Conservation (phyloP, 2,797 vertebrate genomes). For the Poeciliopsis presidionis region DNA sequence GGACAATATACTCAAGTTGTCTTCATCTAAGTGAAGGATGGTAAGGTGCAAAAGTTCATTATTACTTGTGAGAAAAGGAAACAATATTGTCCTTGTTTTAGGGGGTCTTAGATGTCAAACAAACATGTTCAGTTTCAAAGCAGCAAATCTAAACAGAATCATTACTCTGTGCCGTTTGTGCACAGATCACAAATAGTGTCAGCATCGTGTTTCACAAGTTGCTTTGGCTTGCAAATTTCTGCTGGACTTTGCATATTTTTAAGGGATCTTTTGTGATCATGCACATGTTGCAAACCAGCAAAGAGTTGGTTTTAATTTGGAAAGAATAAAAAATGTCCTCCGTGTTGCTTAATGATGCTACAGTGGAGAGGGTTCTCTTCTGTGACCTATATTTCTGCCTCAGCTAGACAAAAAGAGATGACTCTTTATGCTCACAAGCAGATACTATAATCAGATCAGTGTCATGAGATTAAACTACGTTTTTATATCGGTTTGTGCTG, state of each 20-base stretch:
- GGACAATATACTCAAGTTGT: not conserved
- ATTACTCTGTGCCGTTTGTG: not conserved
- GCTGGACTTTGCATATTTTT: slow-evolving; percentile 15
- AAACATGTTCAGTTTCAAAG: not conserved
- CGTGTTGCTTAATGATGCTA: not conserved
- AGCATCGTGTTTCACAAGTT: slow-evolving; percentile 4
- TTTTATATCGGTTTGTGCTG: not conserved
- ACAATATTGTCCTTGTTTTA: not conserved
- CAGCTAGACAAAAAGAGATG: not conserved
- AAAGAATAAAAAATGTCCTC: not conserved
- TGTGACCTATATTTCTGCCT: not conserved
- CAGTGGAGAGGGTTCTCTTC: not conserved
- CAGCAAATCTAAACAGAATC: not conserved
- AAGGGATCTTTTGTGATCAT: slow-evolving; percentile 9
- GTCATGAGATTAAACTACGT: not conserved
- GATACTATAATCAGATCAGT: not conserved
- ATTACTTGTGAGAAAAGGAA: not conserved
- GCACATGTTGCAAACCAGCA: not conserved
- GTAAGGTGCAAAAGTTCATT: not conserved
- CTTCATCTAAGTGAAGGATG: not conserved
- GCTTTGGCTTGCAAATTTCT: slow-evolving; percentile 22
- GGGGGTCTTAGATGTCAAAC: not conserved
- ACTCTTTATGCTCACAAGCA: not conserved
- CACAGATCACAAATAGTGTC: not conserved
- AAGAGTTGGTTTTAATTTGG: not conserved